Evolutionary conservation across 2,797 vertebrate genomes (phyloP).

Genomic region (Microtus agrestis): DNA sequence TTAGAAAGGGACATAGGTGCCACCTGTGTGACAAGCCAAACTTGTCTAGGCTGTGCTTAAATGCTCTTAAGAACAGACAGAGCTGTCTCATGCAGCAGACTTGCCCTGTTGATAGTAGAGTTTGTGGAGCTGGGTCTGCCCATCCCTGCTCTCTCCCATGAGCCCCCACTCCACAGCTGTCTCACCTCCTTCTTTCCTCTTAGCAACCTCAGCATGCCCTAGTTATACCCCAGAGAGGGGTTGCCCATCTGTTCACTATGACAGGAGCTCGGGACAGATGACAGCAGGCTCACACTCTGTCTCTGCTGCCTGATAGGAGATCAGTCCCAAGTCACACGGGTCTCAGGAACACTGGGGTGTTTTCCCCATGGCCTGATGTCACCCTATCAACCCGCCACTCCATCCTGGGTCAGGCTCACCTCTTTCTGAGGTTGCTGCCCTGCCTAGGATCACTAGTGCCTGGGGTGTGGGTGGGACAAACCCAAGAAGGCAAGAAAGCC

Average conservation of each 20-base stretch:
- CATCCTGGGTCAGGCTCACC: neutral
- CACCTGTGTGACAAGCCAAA: neutral
- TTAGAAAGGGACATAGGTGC: neutral
- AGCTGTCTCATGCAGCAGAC: neutral
- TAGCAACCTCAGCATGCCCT: slow-evolving; percentile 58
- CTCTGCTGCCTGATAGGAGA: slow-evolving; percentile 42
- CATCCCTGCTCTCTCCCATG: neutral
- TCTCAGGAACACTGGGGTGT: neutral
- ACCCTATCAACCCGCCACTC: neutral
- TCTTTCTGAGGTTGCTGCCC: neutral
- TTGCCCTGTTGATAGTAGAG: neutral
- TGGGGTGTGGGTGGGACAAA: neutral
- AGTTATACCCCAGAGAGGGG: slow-evolving; percentile 68
- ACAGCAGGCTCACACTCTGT: neutral
- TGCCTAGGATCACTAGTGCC: neutral
- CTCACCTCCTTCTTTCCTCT: neutral
- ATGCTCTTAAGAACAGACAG: too few relatives aligned
- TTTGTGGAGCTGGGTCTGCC: neutral
- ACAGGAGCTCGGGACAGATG: neutral
- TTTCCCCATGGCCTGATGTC: neutral
- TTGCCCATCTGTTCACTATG: slow-evolving; percentile 57
- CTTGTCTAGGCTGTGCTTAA: neutral
- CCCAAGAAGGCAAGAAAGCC: neutral
- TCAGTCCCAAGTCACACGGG: neutral
- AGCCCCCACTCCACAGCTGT: neutral